These are phyloP conservation scores for Glyphotaelius pellucidus DNA, from an alignment of 2,888 invertebrate species.

Conservation along the genomic window DNA sequence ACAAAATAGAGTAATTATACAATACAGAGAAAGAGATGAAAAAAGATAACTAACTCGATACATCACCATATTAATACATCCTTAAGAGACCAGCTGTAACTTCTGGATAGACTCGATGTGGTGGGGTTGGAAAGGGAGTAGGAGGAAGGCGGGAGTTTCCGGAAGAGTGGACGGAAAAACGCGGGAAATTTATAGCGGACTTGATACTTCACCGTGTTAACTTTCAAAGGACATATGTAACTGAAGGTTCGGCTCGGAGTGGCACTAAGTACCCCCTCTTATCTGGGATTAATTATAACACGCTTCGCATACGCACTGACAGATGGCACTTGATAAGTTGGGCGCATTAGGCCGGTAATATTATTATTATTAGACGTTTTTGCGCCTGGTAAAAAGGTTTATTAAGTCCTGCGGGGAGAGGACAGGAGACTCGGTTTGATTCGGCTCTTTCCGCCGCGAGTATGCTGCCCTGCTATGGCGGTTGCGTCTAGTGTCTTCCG, in stretches of 20 bases:
- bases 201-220: slow-evolving; percentile 22
- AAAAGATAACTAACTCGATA: too few species aligned
- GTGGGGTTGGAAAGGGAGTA: not conserved
- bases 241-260: slow-evolving; percentile 17
- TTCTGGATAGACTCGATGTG: slow-evolving; percentile 10
- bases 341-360: not conserved
- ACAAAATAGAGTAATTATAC: too few species aligned
- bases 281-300: slow-evolving; percentile 45
- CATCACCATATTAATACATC: not conserved
- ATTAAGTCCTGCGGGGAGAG: not conserved
- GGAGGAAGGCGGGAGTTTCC: not conserved
- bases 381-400: not conserved
- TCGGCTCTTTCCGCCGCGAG: too few species aligned
- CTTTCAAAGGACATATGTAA: slow-evolving; percentile 6
- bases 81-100: not conserved
- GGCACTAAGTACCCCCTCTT: slow-evolving; percentile 19
- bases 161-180: slow-evolving; percentile 11
- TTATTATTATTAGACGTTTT: not conserved
- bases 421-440: too few species aligned
- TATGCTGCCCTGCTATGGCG: too few species aligned
- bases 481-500: not conserved
- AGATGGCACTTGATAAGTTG: slow-evolving; percentile 30
- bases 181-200: slow-evolving; percentile 37
- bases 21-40: too few species aligned
- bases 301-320: slow-evolving; percentile 17